Evolutionary conservation across 2,113 vertebrate genomes (phyloP), one percentile per base, ranked within the genome.

Genomic region (Callaeas wilsoni): DNA sequence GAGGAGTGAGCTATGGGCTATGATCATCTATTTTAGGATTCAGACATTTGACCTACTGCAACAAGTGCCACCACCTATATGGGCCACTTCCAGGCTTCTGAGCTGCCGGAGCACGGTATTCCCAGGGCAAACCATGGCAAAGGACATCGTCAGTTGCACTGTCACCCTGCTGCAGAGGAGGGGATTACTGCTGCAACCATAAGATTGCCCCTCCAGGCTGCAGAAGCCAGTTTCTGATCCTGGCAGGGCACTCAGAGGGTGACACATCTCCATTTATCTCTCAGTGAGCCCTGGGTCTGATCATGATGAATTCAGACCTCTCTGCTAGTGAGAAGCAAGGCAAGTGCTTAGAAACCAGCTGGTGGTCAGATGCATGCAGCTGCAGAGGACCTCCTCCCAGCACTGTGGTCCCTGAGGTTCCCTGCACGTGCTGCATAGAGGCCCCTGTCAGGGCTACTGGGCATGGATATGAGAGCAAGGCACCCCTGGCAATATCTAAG

Each of bases 361-460:
- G 56, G 37, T 35, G 33, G 44, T 42, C 67, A 79, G 39, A 81
- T 4, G 23, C 30, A 37, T 8, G 39, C 76, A 88, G 71, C 68
- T 84, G 33, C 30, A 80, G 37, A 88, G 39, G 33, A 65, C 17
- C 3, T 94, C 35, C 68, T 65, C 86, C 32, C 47, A 75, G 70
- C 25, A 18, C n/a, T 41, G 37, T 37, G 63, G 79, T 49, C 12
- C 10, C 42, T 76, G 70, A 35, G 44, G 76, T 68, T n/a, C 44
- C 50, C 85, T 21, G 12, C 35, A 64, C 0, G 0, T 27, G 76
- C 19, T 57, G 35, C 3, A 3, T 0, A 47, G 57, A 80, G 15
- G 42, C 19, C 29, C n/a, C 53, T 52, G 44, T 21, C 63, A 87
- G 55, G 20, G 62, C 41, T 74, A 29, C 52, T 30, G 52, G 19